A percentile compares a stretch with the other conserved stretches of the same genome.
Conservation (phyloP, 2,113 vertebrate genomes). For the Synchiropus splendidus region DNA sequence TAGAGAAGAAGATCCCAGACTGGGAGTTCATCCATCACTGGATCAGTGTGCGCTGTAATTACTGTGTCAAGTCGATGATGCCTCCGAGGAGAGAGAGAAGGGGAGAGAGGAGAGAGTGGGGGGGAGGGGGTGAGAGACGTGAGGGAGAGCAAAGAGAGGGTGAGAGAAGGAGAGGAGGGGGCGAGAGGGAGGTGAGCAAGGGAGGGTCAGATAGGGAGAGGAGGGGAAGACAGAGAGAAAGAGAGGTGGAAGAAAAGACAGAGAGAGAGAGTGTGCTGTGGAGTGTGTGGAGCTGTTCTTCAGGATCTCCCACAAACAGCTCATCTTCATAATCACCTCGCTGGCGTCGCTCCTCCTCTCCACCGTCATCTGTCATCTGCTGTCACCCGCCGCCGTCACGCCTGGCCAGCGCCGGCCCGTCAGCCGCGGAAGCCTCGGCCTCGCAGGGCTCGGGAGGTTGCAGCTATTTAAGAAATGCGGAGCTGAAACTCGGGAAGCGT, state of each 20-base stretch:
- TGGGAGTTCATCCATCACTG: constrained; percentile 76
- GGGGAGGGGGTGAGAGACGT: constrained; percentile 12
- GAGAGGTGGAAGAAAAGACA: too few species aligned
- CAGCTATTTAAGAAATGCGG: constrained; percentile 50
- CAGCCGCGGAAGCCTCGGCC: constrained; percentile 49
- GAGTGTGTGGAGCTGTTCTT: constrained; percentile 9
- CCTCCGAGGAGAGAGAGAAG: constrained; percentile 50
- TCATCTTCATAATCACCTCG: constrained; percentile 61
- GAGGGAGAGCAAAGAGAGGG: too few species aligned
- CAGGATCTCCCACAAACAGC: constrained; percentile 46
- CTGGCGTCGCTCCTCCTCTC: constrained; percentile 16
- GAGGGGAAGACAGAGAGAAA: too few species aligned
- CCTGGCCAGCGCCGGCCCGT: constrained; percentile 55
- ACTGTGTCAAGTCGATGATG: constrained; percentile 75
- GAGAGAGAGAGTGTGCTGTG: constrained; percentile 3
- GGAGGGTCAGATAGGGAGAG: too few species aligned
- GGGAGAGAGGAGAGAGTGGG: constrained; percentile 15
- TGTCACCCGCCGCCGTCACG: constrained; percentile 67
- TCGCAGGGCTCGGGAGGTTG: constrained; percentile 36
- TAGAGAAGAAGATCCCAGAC: constrained; percentile 49
- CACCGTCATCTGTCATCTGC: constrained; percentile 71
- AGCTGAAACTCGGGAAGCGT: constrained; percentile 29
- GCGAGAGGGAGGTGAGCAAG: too few species aligned
- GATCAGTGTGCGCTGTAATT: constrained; percentile 78
- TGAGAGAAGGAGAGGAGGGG: too few species aligned